Conservation (phyloP, 92 coral and sea anemone genomes). For the Diadumene lineata region DNA sequence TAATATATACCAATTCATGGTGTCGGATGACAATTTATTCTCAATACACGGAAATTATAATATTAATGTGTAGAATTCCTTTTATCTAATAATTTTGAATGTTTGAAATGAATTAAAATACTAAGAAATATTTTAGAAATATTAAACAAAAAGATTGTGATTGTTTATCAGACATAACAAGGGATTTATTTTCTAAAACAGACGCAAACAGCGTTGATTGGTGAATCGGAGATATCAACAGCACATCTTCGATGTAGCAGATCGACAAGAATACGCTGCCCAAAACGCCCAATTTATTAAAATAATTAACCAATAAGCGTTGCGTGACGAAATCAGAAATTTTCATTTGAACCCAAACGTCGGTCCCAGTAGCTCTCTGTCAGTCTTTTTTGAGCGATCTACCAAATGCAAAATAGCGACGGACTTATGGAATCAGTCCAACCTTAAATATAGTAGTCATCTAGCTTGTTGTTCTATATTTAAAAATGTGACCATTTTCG, state of each 20-base stretch:
- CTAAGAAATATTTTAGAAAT: neutral
- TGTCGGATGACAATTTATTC: neutral
- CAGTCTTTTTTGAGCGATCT: too few relatives aligned
- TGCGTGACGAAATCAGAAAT: neutral
- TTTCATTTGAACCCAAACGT: neutral
- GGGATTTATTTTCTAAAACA: neutral
- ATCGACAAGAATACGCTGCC: neutral
- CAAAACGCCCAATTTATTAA: neutral
- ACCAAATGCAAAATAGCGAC: too few relatives aligned
- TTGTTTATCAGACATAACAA: constrained; percentile 7
- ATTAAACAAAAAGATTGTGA: neutral
- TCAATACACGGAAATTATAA: neutral
- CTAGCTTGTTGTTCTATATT: too few relatives aligned
- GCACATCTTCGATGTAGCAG: neutral
- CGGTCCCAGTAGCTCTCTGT: too few relatives aligned
- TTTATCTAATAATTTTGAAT: neutral
- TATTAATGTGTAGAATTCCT: neutral
- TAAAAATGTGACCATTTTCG: too few relatives aligned
- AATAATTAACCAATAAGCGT: too few relatives aligned
- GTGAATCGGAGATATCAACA: neutral
- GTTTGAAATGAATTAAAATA: neutral
- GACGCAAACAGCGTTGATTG: neutral
- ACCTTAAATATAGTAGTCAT: too few relatives aligned
- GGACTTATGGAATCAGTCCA: too few relatives aligned
- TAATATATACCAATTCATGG: neutral